phyloP scores from a whole-genome alignment of 2,113 vertebrate genomes.

The Odontophorus gujanensis region DNA sequence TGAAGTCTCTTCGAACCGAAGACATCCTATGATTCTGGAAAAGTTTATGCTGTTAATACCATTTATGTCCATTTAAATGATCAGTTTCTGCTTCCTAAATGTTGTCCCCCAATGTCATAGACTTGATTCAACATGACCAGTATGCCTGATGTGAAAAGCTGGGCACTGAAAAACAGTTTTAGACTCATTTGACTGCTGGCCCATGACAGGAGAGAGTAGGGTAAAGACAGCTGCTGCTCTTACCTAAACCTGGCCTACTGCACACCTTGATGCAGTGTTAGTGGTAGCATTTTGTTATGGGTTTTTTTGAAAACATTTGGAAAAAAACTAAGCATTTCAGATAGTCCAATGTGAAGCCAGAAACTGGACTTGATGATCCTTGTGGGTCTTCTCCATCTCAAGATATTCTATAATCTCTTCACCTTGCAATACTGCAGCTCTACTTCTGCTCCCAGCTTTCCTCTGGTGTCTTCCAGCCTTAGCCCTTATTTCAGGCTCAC shows the following conservation, averaged over 20 bases:
- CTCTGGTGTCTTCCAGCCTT: not conserved
- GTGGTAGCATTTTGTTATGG: too few relatives aligned
- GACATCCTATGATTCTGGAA: not conserved
- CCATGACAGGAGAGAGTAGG: not conserved
- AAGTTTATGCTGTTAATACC: not conserved
- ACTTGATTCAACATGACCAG: not conserved
- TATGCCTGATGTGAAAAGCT: not conserved
- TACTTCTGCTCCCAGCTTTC: not conserved
- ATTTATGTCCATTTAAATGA: not conserved
- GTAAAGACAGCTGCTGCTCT: not conserved
- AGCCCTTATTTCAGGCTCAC: not conserved
- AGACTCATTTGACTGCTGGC: not conserved
- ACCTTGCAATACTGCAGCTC: not conserved
- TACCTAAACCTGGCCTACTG: not conserved
- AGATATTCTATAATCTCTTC: not conserved
- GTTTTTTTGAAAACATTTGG: not conserved
- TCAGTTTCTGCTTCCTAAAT: not conserved
- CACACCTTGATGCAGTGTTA: too few relatives aligned
- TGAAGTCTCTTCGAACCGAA: too few relatives aligned
- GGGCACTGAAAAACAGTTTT: accelerated
- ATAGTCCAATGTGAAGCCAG: not conserved
- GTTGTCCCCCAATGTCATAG: not conserved
- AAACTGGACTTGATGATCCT: not conserved
- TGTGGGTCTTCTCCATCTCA: not conserved
- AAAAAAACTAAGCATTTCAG: not conserved